Evolutionary conservation across 2,113 vertebrate species (phyloP).

Genomic region (Gymnocephalus cernua): DNA sequence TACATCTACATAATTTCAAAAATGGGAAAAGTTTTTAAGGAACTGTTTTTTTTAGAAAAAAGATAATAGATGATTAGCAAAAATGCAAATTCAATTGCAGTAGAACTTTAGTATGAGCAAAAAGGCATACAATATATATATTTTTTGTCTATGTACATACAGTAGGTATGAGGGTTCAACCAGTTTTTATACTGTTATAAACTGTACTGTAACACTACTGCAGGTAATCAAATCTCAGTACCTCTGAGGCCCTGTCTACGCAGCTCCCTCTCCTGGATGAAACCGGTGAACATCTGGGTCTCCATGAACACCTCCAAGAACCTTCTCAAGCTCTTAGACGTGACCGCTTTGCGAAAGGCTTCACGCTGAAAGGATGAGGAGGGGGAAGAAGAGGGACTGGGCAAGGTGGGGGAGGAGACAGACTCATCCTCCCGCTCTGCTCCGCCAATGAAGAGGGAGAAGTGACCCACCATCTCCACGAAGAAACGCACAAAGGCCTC

Average conservation of each 20-base stretch:
- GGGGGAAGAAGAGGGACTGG: constrained; percentile 52
- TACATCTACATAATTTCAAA: neutral
- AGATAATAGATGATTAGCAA: neutral
- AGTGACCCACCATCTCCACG: constrained; percentile 90
- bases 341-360: constrained; percentile 93
- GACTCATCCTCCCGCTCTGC: constrained; percentile 89
- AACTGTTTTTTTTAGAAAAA: neutral
- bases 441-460: constrained; percentile 89
- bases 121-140: neutral
- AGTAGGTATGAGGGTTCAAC: neutral
- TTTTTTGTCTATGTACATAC: neutral
- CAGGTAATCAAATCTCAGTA: constrained; percentile 49
- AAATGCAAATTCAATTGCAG: no score
- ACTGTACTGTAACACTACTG: neutral
- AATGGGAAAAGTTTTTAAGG: neutral
- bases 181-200: neutral
- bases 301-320: constrained; percentile 99
- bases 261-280: constrained; percentile 94
- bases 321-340: constrained; percentile 92
- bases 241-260: constrained; percentile 91
- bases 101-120: neutral
- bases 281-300: constrained; percentile 94
- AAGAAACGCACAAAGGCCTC: constrained; percentile 99
- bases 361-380: constrained; percentile 84
- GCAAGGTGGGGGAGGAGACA: constrained; percentile 72